These are phyloP conservation scores for Zoroaster sp. DNA, from an alignment of 53 echinoderm and acorn worm genomes.

Conservation along the genomic window DNA sequence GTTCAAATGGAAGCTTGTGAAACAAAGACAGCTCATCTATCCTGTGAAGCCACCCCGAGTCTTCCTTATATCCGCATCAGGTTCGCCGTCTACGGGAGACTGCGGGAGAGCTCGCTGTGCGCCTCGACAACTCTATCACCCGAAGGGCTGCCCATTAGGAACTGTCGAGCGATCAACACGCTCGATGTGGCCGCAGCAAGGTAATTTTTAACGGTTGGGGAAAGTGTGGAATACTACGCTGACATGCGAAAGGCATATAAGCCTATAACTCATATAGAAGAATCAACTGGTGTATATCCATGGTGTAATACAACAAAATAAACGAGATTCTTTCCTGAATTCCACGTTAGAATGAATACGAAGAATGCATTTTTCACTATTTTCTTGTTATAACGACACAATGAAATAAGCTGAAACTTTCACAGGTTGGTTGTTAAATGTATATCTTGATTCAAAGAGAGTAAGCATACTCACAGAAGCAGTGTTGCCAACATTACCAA, in stretches of 20 bases:
- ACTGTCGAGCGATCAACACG: constrained; percentile 19
- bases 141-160: neutral
- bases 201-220: too few relatives aligned
- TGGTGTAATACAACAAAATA: neutral
- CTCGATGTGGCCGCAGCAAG: constrained; percentile 10
- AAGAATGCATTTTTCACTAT: too few relatives aligned
- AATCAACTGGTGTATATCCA: neutral
- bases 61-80: neutral
- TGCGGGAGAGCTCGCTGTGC: neutral
- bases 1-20: neutral
- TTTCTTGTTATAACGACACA: too few relatives aligned
- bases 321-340: too few relatives aligned
- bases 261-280: neutral
- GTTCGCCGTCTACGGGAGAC: constrained; percentile 3
- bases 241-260: too few relatives aligned
- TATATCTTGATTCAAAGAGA: too few relatives aligned
- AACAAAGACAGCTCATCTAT: neutral
- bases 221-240: too few relatives aligned
- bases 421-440: too few relatives aligned
- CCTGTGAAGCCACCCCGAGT: neutral
- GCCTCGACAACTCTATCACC: neutral
- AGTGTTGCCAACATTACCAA: too few relatives aligned
- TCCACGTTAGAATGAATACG: too few relatives aligned
- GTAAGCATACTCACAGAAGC: too few relatives aligned
- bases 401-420: too few relatives aligned